Conservation (phyloP, 2,888 invertebrate genomes). For the Koerneria pararmatus region DNA sequence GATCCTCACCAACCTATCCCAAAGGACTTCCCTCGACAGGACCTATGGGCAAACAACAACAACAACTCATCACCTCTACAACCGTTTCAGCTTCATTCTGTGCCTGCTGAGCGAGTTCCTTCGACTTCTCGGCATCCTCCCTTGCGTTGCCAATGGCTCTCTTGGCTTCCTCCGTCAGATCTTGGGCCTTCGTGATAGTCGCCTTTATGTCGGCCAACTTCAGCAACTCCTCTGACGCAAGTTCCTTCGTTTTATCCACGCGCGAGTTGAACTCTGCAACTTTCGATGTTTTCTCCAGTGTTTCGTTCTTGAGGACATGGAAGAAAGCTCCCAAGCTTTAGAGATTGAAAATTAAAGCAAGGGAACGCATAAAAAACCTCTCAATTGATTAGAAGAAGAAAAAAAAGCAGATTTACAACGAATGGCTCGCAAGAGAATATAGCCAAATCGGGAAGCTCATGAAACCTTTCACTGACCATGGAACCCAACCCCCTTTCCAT, state of each 20-base stretch:
- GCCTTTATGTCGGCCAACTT: conserved; percentile 75
- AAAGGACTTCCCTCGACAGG: too few relatives aligned
- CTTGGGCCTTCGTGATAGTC: conserved; percentile 72
- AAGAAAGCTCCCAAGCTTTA: too few relatives aligned
- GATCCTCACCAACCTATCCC: too few relatives aligned
- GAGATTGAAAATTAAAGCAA: too few relatives aligned
- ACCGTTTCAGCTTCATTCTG: conserved; percentile 40
- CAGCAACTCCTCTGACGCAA: conserved; percentile 75
- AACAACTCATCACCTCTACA: conserved; percentile 35
- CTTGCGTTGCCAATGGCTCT: conserved; percentile 38
- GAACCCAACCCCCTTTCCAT: conserved; percentile 24
- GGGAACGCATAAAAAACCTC: too few relatives aligned
- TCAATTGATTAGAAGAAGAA: too few relatives aligned
- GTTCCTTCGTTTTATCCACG: conserved; percentile 78
- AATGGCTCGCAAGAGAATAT: too few relatives aligned
- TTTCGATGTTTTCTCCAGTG: conserved; percentile 62
- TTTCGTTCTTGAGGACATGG: too few relatives aligned
- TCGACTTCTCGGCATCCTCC: conserved; percentile 30
- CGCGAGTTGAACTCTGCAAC: conserved; percentile 77
- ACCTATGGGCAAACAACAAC: too few relatives aligned
- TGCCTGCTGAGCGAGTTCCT: conserved; percentile 30
- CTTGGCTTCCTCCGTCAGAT: conserved; percentile 65
- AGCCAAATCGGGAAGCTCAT: too few relatives aligned
- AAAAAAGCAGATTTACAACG: too few relatives aligned
- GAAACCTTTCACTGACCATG: conserved; percentile 38